Percentiles rank a stretch among this genome's conserved stretches.
These are phyloP conservation scores for Leptinotarsa defecta DNA, from an alignment of 1,140 invertebrate species.

Conservation along the genomic window DNA sequence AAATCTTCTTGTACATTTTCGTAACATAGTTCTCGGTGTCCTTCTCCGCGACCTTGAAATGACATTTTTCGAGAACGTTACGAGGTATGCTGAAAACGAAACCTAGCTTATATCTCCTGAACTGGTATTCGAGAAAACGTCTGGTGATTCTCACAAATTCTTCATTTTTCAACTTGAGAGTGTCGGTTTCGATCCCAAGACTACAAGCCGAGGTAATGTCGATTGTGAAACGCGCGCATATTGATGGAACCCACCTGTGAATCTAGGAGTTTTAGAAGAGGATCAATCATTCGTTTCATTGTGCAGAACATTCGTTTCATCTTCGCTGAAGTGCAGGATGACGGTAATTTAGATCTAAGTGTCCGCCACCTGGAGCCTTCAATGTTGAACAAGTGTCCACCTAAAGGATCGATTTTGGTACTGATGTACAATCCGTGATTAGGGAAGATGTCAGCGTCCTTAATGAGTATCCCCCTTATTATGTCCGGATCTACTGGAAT, in stretches of 20 bases:
- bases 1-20: slow-evolving; percentile 36
- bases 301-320: slow-evolving; percentile 56
- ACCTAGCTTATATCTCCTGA: slow-evolving; percentile 44
- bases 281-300: slow-evolving; percentile 43
- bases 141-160: slow-evolving; percentile 49
- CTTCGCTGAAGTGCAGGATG: slow-evolving; percentile 55
- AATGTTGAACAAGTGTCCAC: slow-evolving; percentile 53
- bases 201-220: slow-evolving; percentile 65
- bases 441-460: slow-evolving; percentile 63
- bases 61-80: slow-evolving; percentile 53
- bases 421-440: slow-evolving; percentile 59
- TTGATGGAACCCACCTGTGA: slow-evolving; percentile 54
- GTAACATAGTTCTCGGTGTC: slow-evolving; percentile 29
- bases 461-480: slow-evolving; percentile 59
- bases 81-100: slow-evolving; percentile 47
- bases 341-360: slow-evolving; percentile 53
- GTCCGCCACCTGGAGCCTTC: slow-evolving; percentile 53
- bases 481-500: slow-evolving; percentile 59
- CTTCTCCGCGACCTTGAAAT: slow-evolving; percentile 30
- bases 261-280: slow-evolving; percentile 42
- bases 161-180: slow-evolving; percentile 56
- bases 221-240: slow-evolving; percentile 60
- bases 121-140: slow-evolving; percentile 45
- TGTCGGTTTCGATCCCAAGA: slow-evolving; percentile 64
- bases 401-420: slow-evolving; percentile 58